Evolutionary conservation across 2,888 invertebrate genomes (phyloP).

Genomic region (Epistrophe eligans): DNA sequence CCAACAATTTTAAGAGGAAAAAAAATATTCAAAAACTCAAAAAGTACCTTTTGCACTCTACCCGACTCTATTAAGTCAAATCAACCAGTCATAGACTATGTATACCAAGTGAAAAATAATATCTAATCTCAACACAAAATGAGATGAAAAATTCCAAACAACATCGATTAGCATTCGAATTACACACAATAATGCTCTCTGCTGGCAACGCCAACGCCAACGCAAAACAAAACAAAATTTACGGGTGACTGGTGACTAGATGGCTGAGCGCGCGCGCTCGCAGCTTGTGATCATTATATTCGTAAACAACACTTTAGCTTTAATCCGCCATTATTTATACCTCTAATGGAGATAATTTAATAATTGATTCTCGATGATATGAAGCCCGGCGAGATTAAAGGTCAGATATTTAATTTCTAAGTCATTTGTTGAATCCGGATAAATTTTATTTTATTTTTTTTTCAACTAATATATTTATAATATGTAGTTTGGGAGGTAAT

Average conservation of each 20-base stretch:
- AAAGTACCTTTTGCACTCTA: slow-evolving; percentile 16
- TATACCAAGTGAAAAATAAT: slow-evolving; percentile 39
- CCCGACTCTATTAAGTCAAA: slow-evolving; percentile 27
- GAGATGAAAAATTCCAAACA: slow-evolving; percentile 29
- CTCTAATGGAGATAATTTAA: slow-evolving; percentile 68
- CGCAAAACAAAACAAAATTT: slow-evolving; percentile 13
- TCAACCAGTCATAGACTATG: slow-evolving; percentile 20
- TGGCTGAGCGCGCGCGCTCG: not conserved
- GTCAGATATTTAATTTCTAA: slow-evolving; percentile 59
- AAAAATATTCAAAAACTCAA: not conserved
- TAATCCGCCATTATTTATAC: slow-evolving; percentile 67
- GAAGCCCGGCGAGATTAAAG: slow-evolving; percentile 54
- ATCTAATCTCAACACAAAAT: slow-evolving; percentile 12
- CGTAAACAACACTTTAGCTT: slow-evolving; percentile 50
- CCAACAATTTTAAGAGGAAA: not conserved
- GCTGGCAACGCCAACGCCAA: slow-evolving; percentile 45
- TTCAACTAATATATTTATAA: not conserved
- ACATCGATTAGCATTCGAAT: slow-evolving; percentile 57
- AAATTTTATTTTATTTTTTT: slow-evolving; percentile 2
- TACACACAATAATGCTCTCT: slow-evolving; percentile 25
- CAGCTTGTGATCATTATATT: slow-evolving; percentile 34
- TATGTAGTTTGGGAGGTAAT: not conserved
- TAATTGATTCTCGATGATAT: slow-evolving; percentile 66
- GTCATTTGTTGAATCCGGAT: slow-evolving; percentile 10
- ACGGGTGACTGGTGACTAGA: not conserved